These are phyloP conservation scores for Pandemis cinnamomeana DNA, from an alignment of 2,888 invertebrate genomes.

Conservation along the genomic window DNA sequence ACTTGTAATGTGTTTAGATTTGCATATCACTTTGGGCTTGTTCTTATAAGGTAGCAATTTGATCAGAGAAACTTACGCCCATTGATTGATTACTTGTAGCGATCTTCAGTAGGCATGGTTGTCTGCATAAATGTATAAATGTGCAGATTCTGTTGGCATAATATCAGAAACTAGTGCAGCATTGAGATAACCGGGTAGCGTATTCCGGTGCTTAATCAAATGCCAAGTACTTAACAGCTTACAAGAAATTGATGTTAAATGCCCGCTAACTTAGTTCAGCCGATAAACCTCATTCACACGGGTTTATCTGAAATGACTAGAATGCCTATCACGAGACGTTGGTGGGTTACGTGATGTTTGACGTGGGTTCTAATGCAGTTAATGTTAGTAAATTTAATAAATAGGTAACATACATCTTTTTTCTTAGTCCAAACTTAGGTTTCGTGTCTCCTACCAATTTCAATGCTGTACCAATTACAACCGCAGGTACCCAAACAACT, in stretches of 20 bases:
- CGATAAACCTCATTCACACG: slow-evolving; percentile 9
- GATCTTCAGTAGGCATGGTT: background rate
- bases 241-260: slow-evolving; percentile 12
- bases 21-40: slow-evolving; percentile 27
- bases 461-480: no score
- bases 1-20: slow-evolving; percentile 22
- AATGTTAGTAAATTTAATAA: no score
- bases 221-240: background rate
- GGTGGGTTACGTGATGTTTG: background rate
- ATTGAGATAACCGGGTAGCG: slow-evolving; percentile 7
- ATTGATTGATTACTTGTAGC: background rate
- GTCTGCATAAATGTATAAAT: background rate
- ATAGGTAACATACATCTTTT: no score
- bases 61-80: slow-evolving; percentile 6
- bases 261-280: background rate
- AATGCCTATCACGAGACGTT: background rate
- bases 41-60: slow-evolving; percentile 19
- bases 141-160: background rate
- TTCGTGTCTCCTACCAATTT: no score
- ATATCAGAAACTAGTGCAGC: background rate
- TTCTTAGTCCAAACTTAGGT: no score
- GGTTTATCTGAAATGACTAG: slow-evolving; percentile 2
- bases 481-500: no score
- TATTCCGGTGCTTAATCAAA: slow-evolving; percentile 17
- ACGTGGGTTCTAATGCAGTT: background rate